Percentiles rank a stretch among this genome's conserved stretches.
These are phyloP conservation scores for Falco naumanni DNA, from an alignment of 2,797 vertebrate species.

Conservation along the genomic window DNA sequence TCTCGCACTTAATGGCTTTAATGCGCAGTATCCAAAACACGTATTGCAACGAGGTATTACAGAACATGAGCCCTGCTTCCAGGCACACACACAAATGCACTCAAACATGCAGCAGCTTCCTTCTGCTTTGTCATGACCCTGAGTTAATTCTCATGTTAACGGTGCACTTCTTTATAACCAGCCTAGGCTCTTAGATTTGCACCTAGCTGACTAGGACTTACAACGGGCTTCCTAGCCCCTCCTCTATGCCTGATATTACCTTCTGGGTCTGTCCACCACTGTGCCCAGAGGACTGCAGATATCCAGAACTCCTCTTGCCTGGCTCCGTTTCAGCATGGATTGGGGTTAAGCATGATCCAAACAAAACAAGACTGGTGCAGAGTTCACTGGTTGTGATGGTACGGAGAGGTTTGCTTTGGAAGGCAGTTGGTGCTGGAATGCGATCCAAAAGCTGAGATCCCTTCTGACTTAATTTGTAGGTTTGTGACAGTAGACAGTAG, in stretches of 20 bases:
- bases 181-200: not conserved
- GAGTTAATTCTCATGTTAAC: slow-evolving; percentile 29
- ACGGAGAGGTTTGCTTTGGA: not conserved
- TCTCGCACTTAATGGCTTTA: slow-evolving; percentile 13
- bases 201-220: not conserved
- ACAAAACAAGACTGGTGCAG: not conserved
- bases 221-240: not conserved
- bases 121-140: not conserved
- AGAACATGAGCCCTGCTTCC: not conserved
- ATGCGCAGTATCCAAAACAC: not conserved
- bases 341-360: not conserved
- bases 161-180: not conserved
- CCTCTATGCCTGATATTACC: slow-evolving; percentile 5
- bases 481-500: not conserved
- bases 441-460: not conserved
- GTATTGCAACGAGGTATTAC: not conserved
- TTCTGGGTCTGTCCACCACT: not conserved
- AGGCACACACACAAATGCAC: not conserved
- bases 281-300: not conserved
- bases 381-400: not conserved
- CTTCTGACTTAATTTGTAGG: slow-evolving; percentile 32
- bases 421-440: not conserved
- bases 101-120: not conserved
- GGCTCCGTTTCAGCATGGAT: not conserved
- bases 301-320: not conserved